Evolutionary conservation across 2,888 invertebrate genomes (phyloP).

Genomic region (Sympetrum striolatum): DNA sequence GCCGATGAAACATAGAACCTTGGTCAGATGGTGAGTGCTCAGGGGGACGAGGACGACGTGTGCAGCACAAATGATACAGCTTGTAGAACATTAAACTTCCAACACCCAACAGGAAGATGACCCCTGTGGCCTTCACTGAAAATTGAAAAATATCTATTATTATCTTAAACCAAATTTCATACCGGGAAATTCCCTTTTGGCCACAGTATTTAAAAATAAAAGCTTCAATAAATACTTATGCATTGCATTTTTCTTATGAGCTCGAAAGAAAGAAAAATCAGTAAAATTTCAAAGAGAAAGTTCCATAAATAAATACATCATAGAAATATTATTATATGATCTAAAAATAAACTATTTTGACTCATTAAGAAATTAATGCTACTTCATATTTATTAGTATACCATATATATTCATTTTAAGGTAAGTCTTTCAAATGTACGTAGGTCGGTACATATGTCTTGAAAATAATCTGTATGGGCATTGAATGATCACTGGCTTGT

Average conservation of each 20-base stretch:
- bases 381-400: no score
- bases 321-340: no score
- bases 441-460: no score
- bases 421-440: no score
- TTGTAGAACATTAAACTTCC: slow-evolving; percentile 59
- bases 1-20: not conserved
- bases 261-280: not conserved
- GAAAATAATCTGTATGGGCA: no score
- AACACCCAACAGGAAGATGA: slow-evolving; percentile 59
- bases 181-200: not conserved
- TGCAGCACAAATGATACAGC: slow-evolving; percentile 53
- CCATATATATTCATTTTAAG: no score
- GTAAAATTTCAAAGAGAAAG: no score
- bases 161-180: not conserved
- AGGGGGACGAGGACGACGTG: slow-evolving; percentile 42
- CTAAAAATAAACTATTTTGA: no score
- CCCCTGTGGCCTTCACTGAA: slow-evolving; percentile 59
- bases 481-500: no score
- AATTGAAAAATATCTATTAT: slow-evolving; percentile 46
- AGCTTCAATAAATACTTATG: not conserved
- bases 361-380: no score
- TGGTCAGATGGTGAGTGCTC: not conserved
- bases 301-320: no score
- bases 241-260: not conserved
- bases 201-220: slow-evolving; percentile 32